Conservation (phyloP, 2,797 vertebrate genomes). For the Poecilia gillii region DNA sequence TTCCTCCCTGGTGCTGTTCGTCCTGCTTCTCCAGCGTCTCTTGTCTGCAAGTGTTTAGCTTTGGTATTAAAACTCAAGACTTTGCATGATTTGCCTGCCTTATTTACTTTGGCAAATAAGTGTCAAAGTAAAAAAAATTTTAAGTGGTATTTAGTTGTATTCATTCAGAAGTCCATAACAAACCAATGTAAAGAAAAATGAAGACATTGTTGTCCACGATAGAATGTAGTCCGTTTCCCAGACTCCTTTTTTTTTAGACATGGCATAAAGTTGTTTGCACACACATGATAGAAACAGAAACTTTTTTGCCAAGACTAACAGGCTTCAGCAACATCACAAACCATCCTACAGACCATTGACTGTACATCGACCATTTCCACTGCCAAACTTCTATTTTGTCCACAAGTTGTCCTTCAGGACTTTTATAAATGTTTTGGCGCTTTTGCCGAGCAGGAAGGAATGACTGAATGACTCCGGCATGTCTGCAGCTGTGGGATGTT, state of each 20-base stretch:
- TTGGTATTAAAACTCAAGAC: background rate
- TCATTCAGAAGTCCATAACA: background rate
- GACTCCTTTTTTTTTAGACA: background rate
- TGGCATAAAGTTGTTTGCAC: background rate
- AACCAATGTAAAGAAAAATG: background rate
- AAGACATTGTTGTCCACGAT: background rate
- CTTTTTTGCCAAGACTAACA: slow-evolving; percentile 3
- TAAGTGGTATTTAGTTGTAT: background rate
- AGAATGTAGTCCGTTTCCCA: background rate
- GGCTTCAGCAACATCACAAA: background rate
- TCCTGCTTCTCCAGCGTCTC: background rate
- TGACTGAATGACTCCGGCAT: slow-evolving; percentile 5
- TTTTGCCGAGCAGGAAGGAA: slow-evolving; percentile 8
- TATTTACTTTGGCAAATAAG: background rate
- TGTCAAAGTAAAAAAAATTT: background rate
- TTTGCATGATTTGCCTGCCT: background rate
- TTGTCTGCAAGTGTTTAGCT: background rate
- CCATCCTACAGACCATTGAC: slow-evolving; percentile 5
- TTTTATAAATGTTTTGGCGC: slow-evolving; percentile 5
- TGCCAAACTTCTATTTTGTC: slow-evolving; percentile 1
- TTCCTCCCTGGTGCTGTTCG: background rate
- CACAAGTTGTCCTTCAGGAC: background rate
- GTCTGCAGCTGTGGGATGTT: slow-evolving; percentile 8
- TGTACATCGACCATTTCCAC: background rate
- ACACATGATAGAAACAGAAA: background rate